phyloP scores from a whole-genome alignment of 92 coral and sea anemone species.

The Virgularia gustaviana region DNA sequence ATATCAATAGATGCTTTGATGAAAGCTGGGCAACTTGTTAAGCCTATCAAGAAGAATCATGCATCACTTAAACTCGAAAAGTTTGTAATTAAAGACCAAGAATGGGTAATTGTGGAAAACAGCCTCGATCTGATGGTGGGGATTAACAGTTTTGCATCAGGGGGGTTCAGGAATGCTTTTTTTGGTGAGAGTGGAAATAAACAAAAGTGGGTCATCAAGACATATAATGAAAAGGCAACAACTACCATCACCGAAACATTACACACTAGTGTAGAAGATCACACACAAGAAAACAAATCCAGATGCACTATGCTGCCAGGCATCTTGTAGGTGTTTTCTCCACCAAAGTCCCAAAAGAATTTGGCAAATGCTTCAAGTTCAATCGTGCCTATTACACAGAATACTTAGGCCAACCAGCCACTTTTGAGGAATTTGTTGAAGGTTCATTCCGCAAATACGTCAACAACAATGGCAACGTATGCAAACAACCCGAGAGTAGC shows the following conservation, averaged over 20 bases:
- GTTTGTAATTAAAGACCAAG: neutral
- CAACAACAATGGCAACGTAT: conserved; percentile 34
- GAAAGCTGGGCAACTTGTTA: conserved; percentile 58
- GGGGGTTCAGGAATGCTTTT: neutral
- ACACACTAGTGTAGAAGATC: conserved; percentile 20
- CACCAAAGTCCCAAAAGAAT: conserved; percentile 26
- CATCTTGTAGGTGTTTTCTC: neutral
- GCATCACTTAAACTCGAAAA: neutral
- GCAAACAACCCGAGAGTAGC: too few relatives aligned
- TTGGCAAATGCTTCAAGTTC: too few relatives aligned
- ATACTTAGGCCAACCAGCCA: neutral
- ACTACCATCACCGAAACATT: conserved; percentile 3
- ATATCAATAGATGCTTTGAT: conserved; percentile 56
- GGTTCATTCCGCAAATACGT: conserved; percentile 20
- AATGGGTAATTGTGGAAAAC: neutral
- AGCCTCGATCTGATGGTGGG: neutral
- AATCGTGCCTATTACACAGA: conserved; percentile 9
- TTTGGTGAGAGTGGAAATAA: conserved; percentile 11
- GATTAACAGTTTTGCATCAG: neutral
- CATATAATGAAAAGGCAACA: neutral
- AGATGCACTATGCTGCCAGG: too few relatives aligned
- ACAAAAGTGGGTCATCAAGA: conserved; percentile 16
- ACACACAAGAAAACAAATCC: conserved; percentile 42
- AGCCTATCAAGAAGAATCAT: conserved; percentile 33
- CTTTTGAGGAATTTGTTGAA: conserved; percentile 30